Base-by-base conservation (phyloP, 2,888 invertebrate species). In the Margaritifera margaritifera region DNA sequence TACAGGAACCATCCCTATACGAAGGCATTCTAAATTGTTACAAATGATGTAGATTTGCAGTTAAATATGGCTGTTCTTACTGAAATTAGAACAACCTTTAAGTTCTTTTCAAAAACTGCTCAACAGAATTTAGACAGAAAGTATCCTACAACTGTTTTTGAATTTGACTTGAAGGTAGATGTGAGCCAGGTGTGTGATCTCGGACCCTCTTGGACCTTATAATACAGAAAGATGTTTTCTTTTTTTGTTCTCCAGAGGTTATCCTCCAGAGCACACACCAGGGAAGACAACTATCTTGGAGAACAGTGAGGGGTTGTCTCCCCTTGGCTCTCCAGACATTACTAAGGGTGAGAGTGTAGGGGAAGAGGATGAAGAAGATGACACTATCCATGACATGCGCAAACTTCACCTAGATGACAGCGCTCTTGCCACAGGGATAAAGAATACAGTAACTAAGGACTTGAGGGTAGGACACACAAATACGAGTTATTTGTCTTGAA, bases 211-310 rank as follows among this genome's bases (percentile, higher is more conserved):
- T 42, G 4, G 15, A 2, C 15, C 15, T 42, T 42, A 15, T 42
- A 42, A 42, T 42, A 42, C 42, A 42, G 42, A 15, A 42, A 42
- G 15, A 6, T 65, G 19, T 62, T 31, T 60, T 51, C 42, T 62
- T 65, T 15, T 62, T 31, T 60, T 51, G 27, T 62, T 42, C 68
- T 65, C 6, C 78, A 86, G 86, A 66, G 87, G 86, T 22, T 86
- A 80, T 64, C 86, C 85, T 8, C 84, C 84, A 6, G 85, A 87
- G 18, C 80, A 80, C 62, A 77, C 77, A 0, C 86, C 84, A 4
- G 80, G 84, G 4, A 78, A 78, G 62, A 68, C 80, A 6, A 79
- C 75, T 25, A 42, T 82, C 62, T 77, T 80, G 57, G 85, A 84
- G 62, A 71, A 73, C 54, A 83, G 80, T 63, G 82, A 83, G 60